Evolutionary conservation across 2,797 vertebrate species (phyloP).

Genomic region (Acrocephalus scirpaceus): DNA sequence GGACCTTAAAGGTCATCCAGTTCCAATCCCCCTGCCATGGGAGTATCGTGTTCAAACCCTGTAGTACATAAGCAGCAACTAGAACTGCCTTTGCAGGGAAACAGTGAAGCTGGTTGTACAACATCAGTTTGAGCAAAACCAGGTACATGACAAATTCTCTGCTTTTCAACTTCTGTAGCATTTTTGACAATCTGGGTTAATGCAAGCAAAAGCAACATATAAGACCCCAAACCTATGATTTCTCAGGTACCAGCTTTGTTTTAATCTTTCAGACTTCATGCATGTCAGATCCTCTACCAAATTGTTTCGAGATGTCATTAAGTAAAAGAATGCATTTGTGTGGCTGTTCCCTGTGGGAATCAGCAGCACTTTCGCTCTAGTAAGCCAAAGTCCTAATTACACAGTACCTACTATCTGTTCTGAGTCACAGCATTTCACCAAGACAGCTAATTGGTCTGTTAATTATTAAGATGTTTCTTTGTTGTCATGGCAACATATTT

Average conservation of each 20-base stretch:
- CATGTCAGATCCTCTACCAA: neutral
- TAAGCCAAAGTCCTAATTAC: conserved; percentile 83
- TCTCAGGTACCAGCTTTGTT: neutral
- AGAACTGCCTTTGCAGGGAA: neutral
- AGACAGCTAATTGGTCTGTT: conserved; percentile 84
- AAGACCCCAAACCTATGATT: neutral
- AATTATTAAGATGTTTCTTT: conserved; percentile 84
- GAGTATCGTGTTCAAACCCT: neutral
- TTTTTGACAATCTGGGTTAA: neutral
- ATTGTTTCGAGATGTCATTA: neutral
- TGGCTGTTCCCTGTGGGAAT: conserved; percentile 50
- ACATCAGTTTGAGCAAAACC: neutral
- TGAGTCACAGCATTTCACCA: conserved; percentile 78
- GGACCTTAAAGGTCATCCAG: neutral
- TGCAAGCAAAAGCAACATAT: neutral
- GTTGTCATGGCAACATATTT: conserved; percentile 83
- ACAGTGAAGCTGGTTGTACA: neutral
- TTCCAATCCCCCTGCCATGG: neutral
- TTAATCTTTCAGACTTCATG: neutral
- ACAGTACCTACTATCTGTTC: conserved; percentile 74
- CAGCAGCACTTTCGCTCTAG: conserved; percentile 73
- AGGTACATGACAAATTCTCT: neutral
- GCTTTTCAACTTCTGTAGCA: neutral
- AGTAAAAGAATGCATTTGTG: conserved; percentile 65
- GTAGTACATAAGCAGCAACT: neutral